Evolutionary conservation across 2,113 vertebrate species (phyloP), one percentile per base, ranked within the genome.

Genomic region (Amphiprion percula): DNA sequence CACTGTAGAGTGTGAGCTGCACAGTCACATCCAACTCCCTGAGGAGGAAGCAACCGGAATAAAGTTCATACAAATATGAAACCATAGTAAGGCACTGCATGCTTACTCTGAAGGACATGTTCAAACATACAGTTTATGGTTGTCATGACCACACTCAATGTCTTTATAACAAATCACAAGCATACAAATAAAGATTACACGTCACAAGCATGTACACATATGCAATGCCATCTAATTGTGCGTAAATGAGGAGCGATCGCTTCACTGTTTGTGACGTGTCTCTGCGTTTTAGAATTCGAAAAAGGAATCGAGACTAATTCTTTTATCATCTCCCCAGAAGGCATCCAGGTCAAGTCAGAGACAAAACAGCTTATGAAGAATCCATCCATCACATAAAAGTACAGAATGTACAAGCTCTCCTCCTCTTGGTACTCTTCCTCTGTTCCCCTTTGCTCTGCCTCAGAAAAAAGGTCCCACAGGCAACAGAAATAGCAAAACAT

Each of bases 401-500:
- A 77, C 69, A 77, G 61, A 76, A 69, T 58, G 46, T 81, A 66
- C 85, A 80, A 44, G 61, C 21, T 14, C 61, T 74, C 12, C 8
- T 67, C 68, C 44, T 50, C 56, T 65, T 46, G 41, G 65, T 84
- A 63, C n/a, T 85, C 71, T 80, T 85, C 84, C 68, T 79, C 84
- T 77, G 73, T 74, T 66, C 63, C 74, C 41, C 37, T 72, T 72
- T 68, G 77, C 87, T 68, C 77, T 67, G 85, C 83, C 89, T 88
- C 61, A 61, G 62, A 79, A 73, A 76, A 82, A 86, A 88, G 83
- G 85, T 93, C 92, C 91, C 79, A 71, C 72, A 75, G 84, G 89
- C 87, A 78, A 86, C 73, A 79, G 83, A 89, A 85, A 88, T 64
- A 88, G 88, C 83, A 94, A 88, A 26, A 87, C 88, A 86, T 91